These are phyloP conservation scores for Drosophila rufa DNA, from an alignment of 1,140 invertebrate species.

Conservation along the genomic window DNA sequence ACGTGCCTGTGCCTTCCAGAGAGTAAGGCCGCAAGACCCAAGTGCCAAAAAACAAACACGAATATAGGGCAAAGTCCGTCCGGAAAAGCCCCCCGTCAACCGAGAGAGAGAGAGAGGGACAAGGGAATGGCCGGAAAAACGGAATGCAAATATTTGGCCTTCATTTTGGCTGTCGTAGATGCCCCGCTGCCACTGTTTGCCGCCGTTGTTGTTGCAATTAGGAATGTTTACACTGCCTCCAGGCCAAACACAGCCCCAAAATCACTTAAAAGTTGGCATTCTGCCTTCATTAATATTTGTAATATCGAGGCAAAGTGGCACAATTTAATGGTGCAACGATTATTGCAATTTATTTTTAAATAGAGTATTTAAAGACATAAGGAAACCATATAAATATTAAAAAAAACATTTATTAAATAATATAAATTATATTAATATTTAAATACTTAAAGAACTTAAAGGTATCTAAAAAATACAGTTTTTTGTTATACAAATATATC, in stretches of 20 bases:
- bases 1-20: conserved; percentile 20
- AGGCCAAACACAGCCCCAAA: conserved; percentile 35
- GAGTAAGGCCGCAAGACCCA: conserved; percentile 2
- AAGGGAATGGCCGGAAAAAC: conserved; percentile 32
- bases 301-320: conserved; percentile 23
- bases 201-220: conserved; percentile 58
- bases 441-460: background rate
- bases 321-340: conserved; percentile 13
- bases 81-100: conserved; percentile 24
- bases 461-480: background rate
- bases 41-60: conserved; percentile 32
- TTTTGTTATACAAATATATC: too few species aligned
- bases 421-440: too few species aligned
- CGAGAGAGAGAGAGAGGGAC: conserved; percentile 18
- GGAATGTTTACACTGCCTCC: conserved; percentile 42
- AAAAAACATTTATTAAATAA: too few species aligned
- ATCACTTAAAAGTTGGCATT: conserved; percentile 54
- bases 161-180: conserved; percentile 52
- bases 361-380: too few species aligned
- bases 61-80: conserved; percentile 38
- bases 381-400: too few species aligned
- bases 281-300: conserved; percentile 39
- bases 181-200: conserved; percentile 26
- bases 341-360: background rate
- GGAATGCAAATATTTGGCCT: conserved; percentile 63